Evolutionary conservation across 2,888 invertebrate genomes (phyloP), one percentile per base, ranked within the genome.

Genomic region (Ctena decussata): DNA sequence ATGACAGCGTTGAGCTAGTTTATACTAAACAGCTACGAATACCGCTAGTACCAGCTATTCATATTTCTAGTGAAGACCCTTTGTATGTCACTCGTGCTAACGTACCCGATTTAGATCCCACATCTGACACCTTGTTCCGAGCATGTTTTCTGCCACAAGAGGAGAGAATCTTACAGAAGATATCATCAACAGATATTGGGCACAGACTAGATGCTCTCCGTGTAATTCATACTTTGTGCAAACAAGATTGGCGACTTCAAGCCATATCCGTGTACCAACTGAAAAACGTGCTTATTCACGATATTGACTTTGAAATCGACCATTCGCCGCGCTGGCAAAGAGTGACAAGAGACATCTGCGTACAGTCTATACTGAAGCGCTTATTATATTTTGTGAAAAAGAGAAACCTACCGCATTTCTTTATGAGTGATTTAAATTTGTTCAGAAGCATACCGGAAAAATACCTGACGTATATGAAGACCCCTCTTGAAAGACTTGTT

Each of bases 261-360:
- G 49, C 85, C 8, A 72, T 89, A 37, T 89, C 91, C 0, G 84
- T 90, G 0, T 94, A 94, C 85, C 93, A 94, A 74, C 80, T 94
- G 30, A 94, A 93, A 89, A 94, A 93, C 6, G 92, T 92, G 6
- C 85, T 94, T 8, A 89, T 94, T 71, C 93, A 94, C 77, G 91
- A 92, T 53, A 92, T 93, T 49, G 94, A 94, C 82, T 86, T 89
- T 30, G 92, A 91, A 49, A 89, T 94, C 27, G 94, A 94, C 82
- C 80, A 89, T 49, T 91, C 91, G 0, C 94, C 94, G 11, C 84
- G 94, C 6, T 94, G 94, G 94, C 94, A 94, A 80, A 70, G 94
- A 8, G 75, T 88, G 32, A 85, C 90, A 2, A 71, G 93, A 39
- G 94, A 94, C 69, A 80, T 85, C 0, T 93, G 93, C 77, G 91